phyloP scores from a whole-genome alignment of 2,888 invertebrate species.

The Coenonympha arcania region DNA sequence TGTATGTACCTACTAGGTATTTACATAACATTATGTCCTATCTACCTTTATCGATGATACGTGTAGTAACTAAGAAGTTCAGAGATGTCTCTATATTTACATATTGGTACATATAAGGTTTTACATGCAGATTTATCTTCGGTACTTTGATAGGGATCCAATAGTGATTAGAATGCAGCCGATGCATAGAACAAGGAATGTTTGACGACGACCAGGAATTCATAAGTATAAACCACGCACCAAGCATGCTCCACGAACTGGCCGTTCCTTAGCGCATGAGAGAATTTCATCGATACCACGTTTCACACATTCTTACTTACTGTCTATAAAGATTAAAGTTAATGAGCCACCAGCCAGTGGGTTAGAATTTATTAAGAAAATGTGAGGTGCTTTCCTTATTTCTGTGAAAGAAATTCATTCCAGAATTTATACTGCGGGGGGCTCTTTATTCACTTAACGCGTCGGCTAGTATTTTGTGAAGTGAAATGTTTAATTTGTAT shows the following conservation, averaged over 20 bases:
- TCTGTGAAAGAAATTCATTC: too few relatives aligned
- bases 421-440: too few relatives aligned
- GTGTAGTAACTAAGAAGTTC: too few relatives aligned
- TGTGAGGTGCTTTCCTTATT: too few relatives aligned
- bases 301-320: slow-evolving; percentile 5
- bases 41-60: too few relatives aligned
- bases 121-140: not conserved
- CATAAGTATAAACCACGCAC: slow-evolving; percentile 26
- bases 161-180: slow-evolving; percentile 38
- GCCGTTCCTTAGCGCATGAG: slow-evolving; percentile 18
- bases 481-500: too few relatives aligned
- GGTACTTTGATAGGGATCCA: slow-evolving; percentile 51
- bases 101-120: not conserved
- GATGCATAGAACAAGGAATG: slow-evolving; percentile 38
- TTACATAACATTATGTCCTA: too few relatives aligned
- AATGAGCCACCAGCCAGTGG: too few relatives aligned
- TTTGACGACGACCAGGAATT: slow-evolving; percentile 27
- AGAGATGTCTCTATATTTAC: not conserved
- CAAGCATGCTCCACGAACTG: slow-evolving; percentile 12
- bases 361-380: too few relatives aligned
- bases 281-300: slow-evolving; percentile 26
- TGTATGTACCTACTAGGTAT: not conserved
- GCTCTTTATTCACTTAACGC: too few relatives aligned
- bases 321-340: not conserved
- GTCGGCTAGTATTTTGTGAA: too few relatives aligned